Conservation (phyloP, 2,797 vertebrate genomes). For the Propithecus deckenii region DNA sequence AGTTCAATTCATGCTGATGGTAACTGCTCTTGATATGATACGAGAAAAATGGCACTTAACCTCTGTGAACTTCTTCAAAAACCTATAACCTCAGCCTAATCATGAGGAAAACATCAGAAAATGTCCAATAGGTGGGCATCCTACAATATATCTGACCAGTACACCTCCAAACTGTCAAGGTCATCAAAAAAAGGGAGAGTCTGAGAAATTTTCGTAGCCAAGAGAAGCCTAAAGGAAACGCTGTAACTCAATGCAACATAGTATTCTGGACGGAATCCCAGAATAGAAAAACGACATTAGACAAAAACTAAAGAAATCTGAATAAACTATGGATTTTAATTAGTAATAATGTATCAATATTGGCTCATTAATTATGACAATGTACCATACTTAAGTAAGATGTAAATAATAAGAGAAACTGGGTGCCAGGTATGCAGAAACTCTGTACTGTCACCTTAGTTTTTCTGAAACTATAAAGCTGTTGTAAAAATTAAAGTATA, state of each 20-base stretch:
- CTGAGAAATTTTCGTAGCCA: neutral
- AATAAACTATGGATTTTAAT: neutral
- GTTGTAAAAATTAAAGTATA: neutral
- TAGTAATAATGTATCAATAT: neutral
- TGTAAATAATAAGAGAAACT: neutral
- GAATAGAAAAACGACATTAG: neutral
- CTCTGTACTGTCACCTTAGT: neutral
- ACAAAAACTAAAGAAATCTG: neutral
- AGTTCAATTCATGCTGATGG: neutral
- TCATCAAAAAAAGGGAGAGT: neutral
- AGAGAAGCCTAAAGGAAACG: neutral
- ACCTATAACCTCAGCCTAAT: neutral
- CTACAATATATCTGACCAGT: neutral
- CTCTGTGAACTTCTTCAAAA: neutral
- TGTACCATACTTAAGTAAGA: neutral
- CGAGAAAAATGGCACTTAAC: neutral
- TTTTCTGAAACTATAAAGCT: slow-evolving; percentile 24
- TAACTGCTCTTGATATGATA: neutral
- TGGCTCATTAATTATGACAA: neutral
- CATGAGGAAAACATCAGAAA: neutral
- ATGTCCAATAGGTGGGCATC: neutral
- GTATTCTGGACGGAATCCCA: neutral
- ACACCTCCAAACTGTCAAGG: neutral
- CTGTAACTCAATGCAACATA: neutral
- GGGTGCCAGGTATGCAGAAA: neutral